Evolutionary conservation across 2,888 invertebrate genomes (phyloP), one percentile per base, ranked within the genome.

Genomic region (Lithodes maja): DNA sequence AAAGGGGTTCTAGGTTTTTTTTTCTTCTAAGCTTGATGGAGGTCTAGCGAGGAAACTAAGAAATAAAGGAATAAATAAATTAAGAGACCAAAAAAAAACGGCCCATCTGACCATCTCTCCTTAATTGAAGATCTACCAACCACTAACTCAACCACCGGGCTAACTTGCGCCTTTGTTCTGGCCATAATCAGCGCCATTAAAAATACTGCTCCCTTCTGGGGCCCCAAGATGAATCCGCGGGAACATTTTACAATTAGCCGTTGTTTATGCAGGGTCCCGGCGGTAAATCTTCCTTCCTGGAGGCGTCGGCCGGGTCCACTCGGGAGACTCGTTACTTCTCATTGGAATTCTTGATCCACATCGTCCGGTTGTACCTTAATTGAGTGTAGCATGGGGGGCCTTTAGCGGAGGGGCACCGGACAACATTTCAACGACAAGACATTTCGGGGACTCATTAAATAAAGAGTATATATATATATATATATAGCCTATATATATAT

Each of bases 231-330:
- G 83, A 83, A 83, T 83, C 83, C 54, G 71, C 53, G 53, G 69
- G 68, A 69, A 83, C 53, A 50, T 69, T 71, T 83, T 53, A 83
- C 83, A 83, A 83, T 83, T 83, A 69, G 71, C 50, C 52, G 83
- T 83, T 50, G 83, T 53, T 82, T 71, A 82, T 82, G 82, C 82
- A 80, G 80, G 55, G 55, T 17, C 54, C 53, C 7, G 54, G 17
- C 80, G 9, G 80, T 61, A 61, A 61, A 61, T 61, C 61, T 61
- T 61, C 7, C 61, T 61, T 61, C 61, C 61, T 61, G 61, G 61
- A 61, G 61, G 61, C 61, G 61, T 61, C 61, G 61, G 61, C 61
- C 7, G 61, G 7, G 61, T 7, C 5, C 12, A 61, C 61, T 61
- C 33, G 33, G 33, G 33, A 33, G 33, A 33, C 33, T 33, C 61